Percentiles rank a stretch among this genome's conserved stretches.
Conservation (phyloP, 2,797 vertebrate genomes). For the Momotus momota region DNA sequence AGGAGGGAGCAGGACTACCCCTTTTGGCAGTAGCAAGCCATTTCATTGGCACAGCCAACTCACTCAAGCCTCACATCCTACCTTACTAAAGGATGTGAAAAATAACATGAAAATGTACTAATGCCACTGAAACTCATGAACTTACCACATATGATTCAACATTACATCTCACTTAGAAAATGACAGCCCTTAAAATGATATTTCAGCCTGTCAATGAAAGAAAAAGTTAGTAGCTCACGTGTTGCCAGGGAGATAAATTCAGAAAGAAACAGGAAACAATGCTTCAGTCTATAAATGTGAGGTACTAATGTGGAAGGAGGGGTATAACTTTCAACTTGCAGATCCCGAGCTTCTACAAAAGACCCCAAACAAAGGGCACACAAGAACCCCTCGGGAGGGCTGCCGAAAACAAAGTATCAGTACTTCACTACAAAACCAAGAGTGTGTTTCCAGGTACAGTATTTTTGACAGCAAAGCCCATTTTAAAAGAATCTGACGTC, state of each 20-base stretch:
- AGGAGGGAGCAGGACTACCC: constrained; percentile 4
- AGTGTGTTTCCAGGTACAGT: background rate
- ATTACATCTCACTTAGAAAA: background rate
- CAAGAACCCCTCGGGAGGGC: background rate
- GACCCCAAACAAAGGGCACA: constrained; percentile 1
- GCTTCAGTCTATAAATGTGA: constrained; percentile 19
- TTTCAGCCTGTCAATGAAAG: background rate
- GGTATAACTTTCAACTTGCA: constrained; percentile 9
- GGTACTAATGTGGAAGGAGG: constrained; percentile 41
- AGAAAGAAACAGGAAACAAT: constrained; percentile 51
- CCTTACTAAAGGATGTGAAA: constrained; percentile 19
- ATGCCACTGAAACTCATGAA: background rate
- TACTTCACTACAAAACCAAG: background rate
- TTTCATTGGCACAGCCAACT: background rate
- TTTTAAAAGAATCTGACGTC: background rate
- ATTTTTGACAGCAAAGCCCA: background rate
- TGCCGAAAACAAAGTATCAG: background rate
- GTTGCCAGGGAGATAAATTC: constrained; percentile 57
- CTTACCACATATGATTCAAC: background rate
- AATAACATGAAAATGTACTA: background rate
- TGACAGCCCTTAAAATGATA: background rate
- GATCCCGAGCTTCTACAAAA: background rate
- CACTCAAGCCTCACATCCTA: background rate
- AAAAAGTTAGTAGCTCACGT: background rate
- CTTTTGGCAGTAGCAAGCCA: background rate